Conservation (phyloP, 2,888 invertebrate species). For the Augochlorella aurata region DNA sequence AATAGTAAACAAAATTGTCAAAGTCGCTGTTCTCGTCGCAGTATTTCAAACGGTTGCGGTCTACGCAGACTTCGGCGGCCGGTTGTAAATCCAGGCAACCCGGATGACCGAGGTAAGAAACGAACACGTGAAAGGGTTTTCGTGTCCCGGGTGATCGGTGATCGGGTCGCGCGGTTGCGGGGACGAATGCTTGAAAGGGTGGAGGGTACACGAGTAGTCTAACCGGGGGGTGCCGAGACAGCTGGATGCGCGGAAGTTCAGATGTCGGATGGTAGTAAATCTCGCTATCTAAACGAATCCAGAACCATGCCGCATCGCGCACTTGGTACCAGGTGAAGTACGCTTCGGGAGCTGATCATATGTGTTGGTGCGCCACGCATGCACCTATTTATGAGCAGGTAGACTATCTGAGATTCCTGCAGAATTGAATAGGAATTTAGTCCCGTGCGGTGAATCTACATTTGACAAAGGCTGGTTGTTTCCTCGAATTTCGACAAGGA, state of each 20-base stretch:
- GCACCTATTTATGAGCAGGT: slow-evolving; percentile 52
- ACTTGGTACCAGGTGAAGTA: slow-evolving; percentile 52
- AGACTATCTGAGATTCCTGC: slow-evolving; percentile 6
- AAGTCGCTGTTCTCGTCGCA: neutral
- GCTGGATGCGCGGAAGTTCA: slow-evolving; percentile 56
- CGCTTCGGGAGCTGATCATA: slow-evolving; percentile 28
- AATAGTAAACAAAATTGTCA: neutral
- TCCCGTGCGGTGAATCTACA: neutral
- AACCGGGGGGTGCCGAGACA: slow-evolving; percentile 18
- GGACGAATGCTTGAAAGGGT: slow-evolving; percentile 30
- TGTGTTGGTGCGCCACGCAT: slow-evolving; percentile 36
- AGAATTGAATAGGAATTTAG: slow-evolving; percentile 42
- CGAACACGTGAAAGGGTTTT: slow-evolving; percentile 24
- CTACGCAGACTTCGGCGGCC: neutral
- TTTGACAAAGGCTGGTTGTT: neutral
- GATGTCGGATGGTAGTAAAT: slow-evolving; percentile 68
- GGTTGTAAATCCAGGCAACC: slow-evolving; percentile 3
- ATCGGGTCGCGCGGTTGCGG: slow-evolving; percentile 23
- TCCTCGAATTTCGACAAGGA: neutral
- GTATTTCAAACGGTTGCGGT: neutral
- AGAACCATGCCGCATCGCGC: slow-evolving; percentile 57
- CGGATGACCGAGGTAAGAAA: neutral
- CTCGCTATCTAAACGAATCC: slow-evolving; percentile 70
- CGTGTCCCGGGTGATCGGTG: slow-evolving; percentile 27
- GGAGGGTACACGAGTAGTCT: slow-evolving; percentile 22